These are phyloP conservation scores for Xiphorhynchus elegans DNA, from an alignment of 2,113 vertebrate species.

Conservation along the genomic window DNA sequence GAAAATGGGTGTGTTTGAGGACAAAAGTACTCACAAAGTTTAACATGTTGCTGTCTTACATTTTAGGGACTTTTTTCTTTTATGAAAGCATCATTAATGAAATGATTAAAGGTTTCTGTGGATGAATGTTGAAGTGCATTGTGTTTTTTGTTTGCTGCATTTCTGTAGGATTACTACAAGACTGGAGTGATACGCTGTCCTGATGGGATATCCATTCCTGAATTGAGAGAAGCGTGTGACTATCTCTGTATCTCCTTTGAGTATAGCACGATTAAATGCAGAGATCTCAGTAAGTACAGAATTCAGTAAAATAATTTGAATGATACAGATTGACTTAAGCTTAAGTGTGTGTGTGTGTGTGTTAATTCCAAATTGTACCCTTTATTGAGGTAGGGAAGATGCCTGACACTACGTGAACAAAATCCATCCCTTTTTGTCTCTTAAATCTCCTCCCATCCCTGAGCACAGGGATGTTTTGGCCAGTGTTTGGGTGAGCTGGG, in stretches of 20 bases:
- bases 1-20: background rate
- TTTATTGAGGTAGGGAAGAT: background rate
- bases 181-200: constrained; percentile 98
- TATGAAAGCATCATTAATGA: background rate
- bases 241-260: constrained; percentile 99
- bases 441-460: background rate
- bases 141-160: background rate
- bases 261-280: constrained; percentile 99
- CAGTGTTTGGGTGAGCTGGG: background rate
- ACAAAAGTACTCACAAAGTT: background rate
- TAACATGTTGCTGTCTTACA: background rate
- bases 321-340: background rate
- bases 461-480: background rate
- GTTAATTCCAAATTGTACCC: background rate
- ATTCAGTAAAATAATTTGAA: background rate
- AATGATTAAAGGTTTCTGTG: background rate
- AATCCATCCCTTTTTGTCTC: background rate
- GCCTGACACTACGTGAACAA: background rate
- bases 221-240: constrained; percentile 96
- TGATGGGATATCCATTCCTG: constrained; percentile 99
- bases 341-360: background rate
- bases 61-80: background rate
- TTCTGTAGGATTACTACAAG: constrained; percentile 95
- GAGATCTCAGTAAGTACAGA: constrained; percentile 96
- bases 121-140: background rate